Percentiles rank a stretch among this genome's conserved stretches.
phyloP scores from a whole-genome alignment of 1,140 invertebrate species.

The Hylaeus volcanicus region DNA sequence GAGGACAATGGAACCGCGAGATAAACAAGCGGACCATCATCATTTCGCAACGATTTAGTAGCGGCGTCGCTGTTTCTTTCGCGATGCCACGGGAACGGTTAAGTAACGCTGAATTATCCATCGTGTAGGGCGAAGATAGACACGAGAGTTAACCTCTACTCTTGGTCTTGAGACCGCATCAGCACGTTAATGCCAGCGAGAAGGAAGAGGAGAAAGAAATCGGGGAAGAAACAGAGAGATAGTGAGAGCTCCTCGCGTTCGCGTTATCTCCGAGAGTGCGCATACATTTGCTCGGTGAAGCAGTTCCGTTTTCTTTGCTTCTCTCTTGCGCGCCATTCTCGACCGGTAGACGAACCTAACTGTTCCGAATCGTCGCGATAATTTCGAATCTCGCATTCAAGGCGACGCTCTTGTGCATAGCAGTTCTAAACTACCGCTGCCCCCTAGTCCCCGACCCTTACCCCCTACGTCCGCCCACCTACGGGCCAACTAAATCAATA shows the following conservation, averaged over 20 bases:
- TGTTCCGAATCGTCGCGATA: slow-evolving; percentile 70
- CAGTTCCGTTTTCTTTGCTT: slow-evolving; percentile 69
- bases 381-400: slow-evolving; percentile 68
- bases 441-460: neutral
- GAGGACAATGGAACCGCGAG: slow-evolving; percentile 17
- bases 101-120: slow-evolving; percentile 71
- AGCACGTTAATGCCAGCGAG: slow-evolving; percentile 64
- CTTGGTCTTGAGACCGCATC: slow-evolving; percentile 60
- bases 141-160: slow-evolving; percentile 68
- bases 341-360: slow-evolving; percentile 71
- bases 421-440: slow-evolving; percentile 52
- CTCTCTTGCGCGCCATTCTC: slow-evolving; percentile 57
- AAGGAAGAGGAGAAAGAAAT: slow-evolving; percentile 12
- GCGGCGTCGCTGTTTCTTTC: slow-evolving; percentile 47
- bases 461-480: neutral
- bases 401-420: slow-evolving; percentile 42
- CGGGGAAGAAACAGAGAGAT: slow-evolving; percentile 25
- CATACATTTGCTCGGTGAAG: slow-evolving; percentile 69
- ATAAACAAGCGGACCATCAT: slow-evolving; percentile 44
- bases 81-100: slow-evolving; percentile 55
- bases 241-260: slow-evolving; percentile 47
- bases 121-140: slow-evolving; percentile 67
- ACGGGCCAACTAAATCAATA: slow-evolving; percentile 55
- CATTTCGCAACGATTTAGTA: slow-evolving; percentile 48
- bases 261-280: slow-evolving; percentile 69